These are phyloP conservation scores for Oreocharis arfaki DNA, from an alignment of 2,113 vertebrate genomes.

Conservation along the genomic window DNA sequence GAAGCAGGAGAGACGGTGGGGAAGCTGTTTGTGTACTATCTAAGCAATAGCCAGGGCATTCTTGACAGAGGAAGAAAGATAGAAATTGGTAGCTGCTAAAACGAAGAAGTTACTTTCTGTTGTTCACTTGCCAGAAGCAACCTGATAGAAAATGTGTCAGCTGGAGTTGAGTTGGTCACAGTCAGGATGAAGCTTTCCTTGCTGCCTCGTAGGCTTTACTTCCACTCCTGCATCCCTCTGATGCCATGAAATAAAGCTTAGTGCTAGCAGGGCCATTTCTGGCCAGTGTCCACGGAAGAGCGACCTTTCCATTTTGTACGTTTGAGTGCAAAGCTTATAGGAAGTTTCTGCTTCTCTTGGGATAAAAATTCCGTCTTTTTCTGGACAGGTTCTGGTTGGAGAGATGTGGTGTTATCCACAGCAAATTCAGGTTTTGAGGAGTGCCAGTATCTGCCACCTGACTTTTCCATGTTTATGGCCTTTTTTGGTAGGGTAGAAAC, in stretches of 20 bases:
- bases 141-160: background rate
- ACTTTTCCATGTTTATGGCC: background rate
- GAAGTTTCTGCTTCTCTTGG: background rate
- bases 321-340: background rate
- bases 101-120: background rate
- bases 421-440: background rate
- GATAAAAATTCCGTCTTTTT: background rate
- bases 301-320: background rate
- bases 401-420: background rate
- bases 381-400: background rate
- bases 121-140: background rate
- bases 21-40: background rate
- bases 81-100: background rate
- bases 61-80: slow-evolving; percentile 2
- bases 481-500: background rate
- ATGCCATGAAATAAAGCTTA: background rate
- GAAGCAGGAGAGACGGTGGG: background rate
- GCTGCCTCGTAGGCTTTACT: accelerated
- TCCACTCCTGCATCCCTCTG: background rate
- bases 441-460: background rate
- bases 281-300: background rate
- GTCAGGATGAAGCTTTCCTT: background rate
- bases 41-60: background rate
- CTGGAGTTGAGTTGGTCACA: background rate
- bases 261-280: background rate